Evolutionary conservation across 2,888 invertebrate species (phyloP).

Genomic region (Gymnocheta viridis): DNA sequence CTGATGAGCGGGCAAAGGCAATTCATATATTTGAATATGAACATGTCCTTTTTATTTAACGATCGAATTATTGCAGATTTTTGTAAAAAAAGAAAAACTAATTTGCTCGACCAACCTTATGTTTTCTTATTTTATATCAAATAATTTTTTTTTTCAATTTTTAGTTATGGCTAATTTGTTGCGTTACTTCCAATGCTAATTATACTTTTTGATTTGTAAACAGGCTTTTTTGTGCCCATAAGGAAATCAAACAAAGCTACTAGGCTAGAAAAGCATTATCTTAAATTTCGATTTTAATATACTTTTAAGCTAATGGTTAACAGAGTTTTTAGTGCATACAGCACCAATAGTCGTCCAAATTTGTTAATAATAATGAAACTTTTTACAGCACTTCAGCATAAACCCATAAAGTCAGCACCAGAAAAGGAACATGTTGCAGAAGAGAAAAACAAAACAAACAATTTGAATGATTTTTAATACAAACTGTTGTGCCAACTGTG

Average conservation of each 20-base stretch:
- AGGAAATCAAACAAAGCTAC: neutral
- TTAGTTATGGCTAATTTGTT: neutral
- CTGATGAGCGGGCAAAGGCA: neutral
- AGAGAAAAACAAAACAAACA: neutral
- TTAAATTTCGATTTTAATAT: neutral
- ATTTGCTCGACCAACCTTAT: no score
- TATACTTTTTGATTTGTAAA: neutral
- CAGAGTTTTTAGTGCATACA: slow-evolving; percentile 62
- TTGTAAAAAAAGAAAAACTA: no score
- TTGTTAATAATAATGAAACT: slow-evolving; percentile 39
- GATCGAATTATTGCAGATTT: no score
- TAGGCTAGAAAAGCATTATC: neutral
- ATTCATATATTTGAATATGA: no score
- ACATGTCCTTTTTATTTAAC: no score
- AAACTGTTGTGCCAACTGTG: slow-evolving; percentile 9
- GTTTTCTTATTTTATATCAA: neutral
- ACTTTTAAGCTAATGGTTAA: neutral
- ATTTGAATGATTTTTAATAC: slow-evolving; percentile 3
- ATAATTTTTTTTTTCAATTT: neutral
- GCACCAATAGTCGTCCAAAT: slow-evolving; percentile 41
- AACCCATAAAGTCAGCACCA: neutral
- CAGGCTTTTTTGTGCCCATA: neutral
- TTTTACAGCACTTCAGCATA: neutral
- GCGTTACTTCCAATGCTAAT: neutral
- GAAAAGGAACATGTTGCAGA: neutral